Evolutionary conservation across 2,113 vertebrate genomes (phyloP), one percentile per base, ranked within the genome.

Genomic region (Tyto alba): DNA sequence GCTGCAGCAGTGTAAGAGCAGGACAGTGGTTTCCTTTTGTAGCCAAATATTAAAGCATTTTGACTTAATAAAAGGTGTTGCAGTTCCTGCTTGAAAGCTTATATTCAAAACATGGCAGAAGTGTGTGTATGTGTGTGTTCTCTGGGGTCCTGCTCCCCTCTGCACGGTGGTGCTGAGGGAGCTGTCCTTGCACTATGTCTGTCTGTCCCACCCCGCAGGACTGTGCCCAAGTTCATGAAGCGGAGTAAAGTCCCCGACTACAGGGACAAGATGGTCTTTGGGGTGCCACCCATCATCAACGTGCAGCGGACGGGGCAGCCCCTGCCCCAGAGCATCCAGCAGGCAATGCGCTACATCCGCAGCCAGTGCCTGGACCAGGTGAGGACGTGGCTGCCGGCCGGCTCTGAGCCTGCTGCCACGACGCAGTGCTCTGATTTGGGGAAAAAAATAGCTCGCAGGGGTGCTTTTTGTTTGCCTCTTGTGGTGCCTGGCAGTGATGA

Each of bases 221-320:
- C 98, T 3, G 96, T 99, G 38, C 98, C 99, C 27, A 99, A 99
- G 95, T 99, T 99, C 95, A 99, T 99, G 99, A 99, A 98, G 91
- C 97, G 99, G 71, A 98, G 98, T 53, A 99, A 98, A 95, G 98
- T 97, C 43, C 98, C 99, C 1, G 98, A 98, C 97, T 99, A 99
- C 95, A 96, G 95, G 82, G 98, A 98, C 93, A 98, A 98, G 84
- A 96, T 95, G 3, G 98, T 99, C 27, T 99, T 99, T 36, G 98
- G 98, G 25, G 98, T 99, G 85, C 98, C 98, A 0, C 98, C 98
- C 11, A 95, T 98, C 2, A 43, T 99, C 73, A 98, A 98, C 0
- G 98, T 99, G 78, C 98, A 98, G 96, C 96, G 98, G 78, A 99
- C 97, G 0, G 99, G 99, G 30, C 99, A 99, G 93, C 99, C 98